Evolutionary conservation across 1,140 invertebrate genomes (phyloP).

Genomic region (Arion vulgaris): DNA sequence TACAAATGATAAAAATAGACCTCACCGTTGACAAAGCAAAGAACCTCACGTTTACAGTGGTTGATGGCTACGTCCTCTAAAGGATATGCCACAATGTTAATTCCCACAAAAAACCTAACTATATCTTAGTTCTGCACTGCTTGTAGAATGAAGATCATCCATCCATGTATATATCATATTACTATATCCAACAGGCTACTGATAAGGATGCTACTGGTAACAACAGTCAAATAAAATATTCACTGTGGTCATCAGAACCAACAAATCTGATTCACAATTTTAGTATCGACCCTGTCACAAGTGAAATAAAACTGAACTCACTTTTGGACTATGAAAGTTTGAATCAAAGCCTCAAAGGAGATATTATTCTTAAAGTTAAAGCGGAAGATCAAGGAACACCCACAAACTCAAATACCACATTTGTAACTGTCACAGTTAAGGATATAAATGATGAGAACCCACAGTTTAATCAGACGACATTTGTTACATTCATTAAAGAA

Average conservation of each 20-base stretch:
- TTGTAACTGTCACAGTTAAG: neutral
- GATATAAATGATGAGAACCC: slow-evolving; percentile 20
- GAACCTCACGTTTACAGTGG: too few species aligned
- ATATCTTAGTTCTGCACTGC: too few species aligned
- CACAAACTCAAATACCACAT: neutral
- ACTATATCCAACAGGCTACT: neutral
- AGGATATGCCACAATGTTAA: too few species aligned
- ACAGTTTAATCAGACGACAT: neutral
- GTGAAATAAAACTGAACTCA: slow-evolving; percentile 1
- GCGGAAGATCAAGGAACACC: neutral
- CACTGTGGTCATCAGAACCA: neutral
- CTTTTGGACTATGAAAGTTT: slow-evolving; percentile 19
- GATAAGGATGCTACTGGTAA: slow-evolving; percentile 12
- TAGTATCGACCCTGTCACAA: neutral
- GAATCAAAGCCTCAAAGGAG: neutral
- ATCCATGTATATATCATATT: neutral
- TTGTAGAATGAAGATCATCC: too few species aligned
- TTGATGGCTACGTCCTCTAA: too few species aligned
- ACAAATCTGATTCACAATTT: neutral
- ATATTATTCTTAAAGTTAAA: neutral
- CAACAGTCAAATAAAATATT: slow-evolving; percentile 12
- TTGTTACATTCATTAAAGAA: neutral
- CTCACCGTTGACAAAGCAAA: too few species aligned
- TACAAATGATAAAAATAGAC: too few species aligned
- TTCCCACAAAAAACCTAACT: too few species aligned